phyloP scores from a whole-genome alignment of 2,797 vertebrate species.

The Distichodus sexfasciatus region DNA sequence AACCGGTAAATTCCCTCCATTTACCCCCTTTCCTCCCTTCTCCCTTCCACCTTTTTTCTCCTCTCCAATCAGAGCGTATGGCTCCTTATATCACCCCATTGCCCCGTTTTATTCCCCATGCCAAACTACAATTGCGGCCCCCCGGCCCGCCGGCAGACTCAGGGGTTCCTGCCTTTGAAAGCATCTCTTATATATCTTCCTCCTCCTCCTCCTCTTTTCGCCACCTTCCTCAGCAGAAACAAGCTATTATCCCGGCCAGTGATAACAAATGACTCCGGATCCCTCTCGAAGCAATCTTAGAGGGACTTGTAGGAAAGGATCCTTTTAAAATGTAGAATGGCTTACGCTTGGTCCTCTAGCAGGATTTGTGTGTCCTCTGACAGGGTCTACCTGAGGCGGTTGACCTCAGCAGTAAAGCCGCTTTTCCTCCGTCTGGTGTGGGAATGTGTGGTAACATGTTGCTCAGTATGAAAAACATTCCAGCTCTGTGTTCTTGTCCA shows the following conservation, averaged over 20 bases:
- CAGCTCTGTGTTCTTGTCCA: too few relatives aligned
- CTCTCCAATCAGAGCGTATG: neutral
- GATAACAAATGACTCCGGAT: conserved; percentile 11
- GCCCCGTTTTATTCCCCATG: neutral
- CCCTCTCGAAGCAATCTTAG: neutral
- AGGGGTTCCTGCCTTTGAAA: neutral
- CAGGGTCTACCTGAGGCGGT: too few relatives aligned
- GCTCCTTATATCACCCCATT: neutral
- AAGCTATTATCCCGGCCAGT: neutral
- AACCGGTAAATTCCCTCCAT: neutral
- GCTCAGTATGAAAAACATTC: too few relatives aligned
- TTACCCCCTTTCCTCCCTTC: neutral
- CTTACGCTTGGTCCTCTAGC: conserved; percentile 1
- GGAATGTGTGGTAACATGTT: too few relatives aligned
- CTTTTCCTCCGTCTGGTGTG: too few relatives aligned
- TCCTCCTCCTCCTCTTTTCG: neutral
- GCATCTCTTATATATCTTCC: neutral
- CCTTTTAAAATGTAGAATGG: neutral
- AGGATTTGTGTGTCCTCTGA: neutral
- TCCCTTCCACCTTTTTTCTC: neutral
- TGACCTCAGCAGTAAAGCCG: too few relatives aligned
- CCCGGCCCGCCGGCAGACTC: neutral
- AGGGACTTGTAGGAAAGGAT: neutral
- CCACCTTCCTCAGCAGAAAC: neutral
- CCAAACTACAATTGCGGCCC: neutral